Evolutionary conservation across 2,888 invertebrate species (phyloP).

Genomic region (Melanargia galathea): DNA sequence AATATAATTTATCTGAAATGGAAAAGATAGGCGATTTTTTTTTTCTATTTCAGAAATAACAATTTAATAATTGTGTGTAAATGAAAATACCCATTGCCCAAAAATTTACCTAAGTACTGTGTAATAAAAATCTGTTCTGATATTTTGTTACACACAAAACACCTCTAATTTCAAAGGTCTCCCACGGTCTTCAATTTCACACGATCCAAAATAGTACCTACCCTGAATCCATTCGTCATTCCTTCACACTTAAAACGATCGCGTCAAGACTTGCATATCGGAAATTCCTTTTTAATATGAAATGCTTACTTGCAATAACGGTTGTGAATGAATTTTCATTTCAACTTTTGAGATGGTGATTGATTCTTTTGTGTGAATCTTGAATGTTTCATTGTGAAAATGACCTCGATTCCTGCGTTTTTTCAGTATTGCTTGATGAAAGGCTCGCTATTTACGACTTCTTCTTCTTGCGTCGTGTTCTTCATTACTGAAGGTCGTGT

Average conservation of each 20-base stretch:
- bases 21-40: too few relatives aligned
- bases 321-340: conserved; percentile 4
- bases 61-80: too few relatives aligned
- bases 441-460: too few relatives aligned
- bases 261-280: not conserved
- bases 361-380: conserved; percentile 1
- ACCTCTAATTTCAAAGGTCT: not conserved
- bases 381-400: not conserved
- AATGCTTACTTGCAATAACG: conserved; percentile 9
- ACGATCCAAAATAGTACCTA: not conserved
- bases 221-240: not conserved
- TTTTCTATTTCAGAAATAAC: too few relatives aligned
- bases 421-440: too few relatives aligned
- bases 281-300: conserved; percentile 1
- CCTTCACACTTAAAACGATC: not conserved
- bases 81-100: too few relatives aligned
- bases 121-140: too few relatives aligned
- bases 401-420: not conserved
- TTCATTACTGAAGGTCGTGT: too few relatives aligned
- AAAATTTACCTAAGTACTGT: too few relatives aligned
- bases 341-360: not conserved
- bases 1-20: too few relatives aligned
- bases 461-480: too few relatives aligned
- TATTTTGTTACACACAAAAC: too few relatives aligned
- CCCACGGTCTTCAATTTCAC: not conserved